Percentiles rank a stretch among this genome's conserved stretches.
phyloP scores from a whole-genome alignment of 2,888 invertebrate genomes.

The Tholera decimalis region DNA sequence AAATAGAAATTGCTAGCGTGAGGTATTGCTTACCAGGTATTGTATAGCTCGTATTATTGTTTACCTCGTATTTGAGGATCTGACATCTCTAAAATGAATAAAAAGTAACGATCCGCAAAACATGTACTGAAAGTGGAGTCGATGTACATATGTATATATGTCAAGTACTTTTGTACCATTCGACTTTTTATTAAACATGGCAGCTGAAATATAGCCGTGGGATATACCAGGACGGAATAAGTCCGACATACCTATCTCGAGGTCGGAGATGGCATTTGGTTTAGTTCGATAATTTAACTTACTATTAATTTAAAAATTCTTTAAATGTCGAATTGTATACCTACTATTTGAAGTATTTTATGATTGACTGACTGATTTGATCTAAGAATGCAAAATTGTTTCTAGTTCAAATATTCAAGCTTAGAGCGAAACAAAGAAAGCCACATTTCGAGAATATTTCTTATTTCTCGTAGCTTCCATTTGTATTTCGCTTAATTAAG shows the following conservation, averaged over 20 bases:
- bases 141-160: too few species aligned
- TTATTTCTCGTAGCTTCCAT: slow-evolving; percentile 13
- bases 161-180: slow-evolving; percentile 19
- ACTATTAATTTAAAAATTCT: slow-evolving; percentile 19
- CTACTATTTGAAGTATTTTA: background rate
- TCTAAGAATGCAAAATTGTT: slow-evolving; percentile 10
- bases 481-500: slow-evolving; percentile 25
- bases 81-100: background rate
- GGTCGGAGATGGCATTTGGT: slow-evolving; percentile 11
- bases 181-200: slow-evolving; percentile 21
- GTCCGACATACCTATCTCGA: slow-evolving; percentile 11
- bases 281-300: slow-evolving; percentile 8
- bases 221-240: slow-evolving; percentile 20
- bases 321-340: slow-evolving; percentile 6
- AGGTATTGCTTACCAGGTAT: too few species aligned
- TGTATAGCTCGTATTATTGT: too few species aligned
- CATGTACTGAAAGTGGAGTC: background rate
- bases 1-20: too few species aligned
- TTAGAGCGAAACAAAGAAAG: slow-evolving; percentile 8
- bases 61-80: background rate
- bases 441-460: background rate
- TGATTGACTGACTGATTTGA: too few species aligned
- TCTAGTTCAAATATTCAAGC: slow-evolving; percentile 10
- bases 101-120: too few species aligned
- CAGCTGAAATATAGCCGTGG: slow-evolving; percentile 30